phyloP scores from a whole-genome alignment of 1,140 invertebrate genomes.

The Listronotus bonariensis region DNA sequence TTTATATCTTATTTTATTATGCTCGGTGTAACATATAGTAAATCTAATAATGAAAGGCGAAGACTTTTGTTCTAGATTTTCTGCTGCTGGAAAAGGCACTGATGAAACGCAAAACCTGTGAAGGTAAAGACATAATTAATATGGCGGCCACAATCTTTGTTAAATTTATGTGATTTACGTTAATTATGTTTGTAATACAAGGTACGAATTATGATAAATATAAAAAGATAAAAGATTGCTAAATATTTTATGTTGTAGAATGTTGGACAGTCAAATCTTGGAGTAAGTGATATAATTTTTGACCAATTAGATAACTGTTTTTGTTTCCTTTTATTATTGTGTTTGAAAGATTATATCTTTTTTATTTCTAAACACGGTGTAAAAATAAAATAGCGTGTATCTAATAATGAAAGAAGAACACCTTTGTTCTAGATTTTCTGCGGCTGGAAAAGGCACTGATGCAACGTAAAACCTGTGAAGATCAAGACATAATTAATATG shows the following conservation, averaged over 20 bases:
- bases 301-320: too few species aligned
- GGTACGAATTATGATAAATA: too few species aligned
- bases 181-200: conserved; percentile 11
- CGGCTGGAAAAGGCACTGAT: conserved; percentile 18
- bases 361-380: conserved; percentile 8
- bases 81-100: conserved; percentile 21
- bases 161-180: conserved; percentile 16
- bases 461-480: conserved; percentile 21
- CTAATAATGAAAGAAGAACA: conserved; percentile 27
- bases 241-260: too few species aligned
- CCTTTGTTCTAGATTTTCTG: conserved; percentile 26
- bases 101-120: conserved; percentile 17
- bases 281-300: too few species aligned
- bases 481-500: conserved; percentile 25
- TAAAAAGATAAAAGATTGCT: too few species aligned
- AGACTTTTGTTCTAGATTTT: conserved; percentile 29
- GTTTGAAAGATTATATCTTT: too few species aligned
- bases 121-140: conserved; percentile 28
- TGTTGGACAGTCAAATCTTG: too few species aligned
- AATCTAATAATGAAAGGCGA: conserved; percentile 27
- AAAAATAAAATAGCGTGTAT: conserved; percentile 19
- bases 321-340: too few species aligned
- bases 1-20: too few species aligned
- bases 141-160: conserved; percentile 14
- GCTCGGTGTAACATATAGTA: too few species aligned